A percentile compares a stretch with the other conserved stretches of the same genome.
Evolutionary conservation across 2,113 vertebrate genomes (phyloP).

Genomic region (Stercorarius parasiticus): DNA sequence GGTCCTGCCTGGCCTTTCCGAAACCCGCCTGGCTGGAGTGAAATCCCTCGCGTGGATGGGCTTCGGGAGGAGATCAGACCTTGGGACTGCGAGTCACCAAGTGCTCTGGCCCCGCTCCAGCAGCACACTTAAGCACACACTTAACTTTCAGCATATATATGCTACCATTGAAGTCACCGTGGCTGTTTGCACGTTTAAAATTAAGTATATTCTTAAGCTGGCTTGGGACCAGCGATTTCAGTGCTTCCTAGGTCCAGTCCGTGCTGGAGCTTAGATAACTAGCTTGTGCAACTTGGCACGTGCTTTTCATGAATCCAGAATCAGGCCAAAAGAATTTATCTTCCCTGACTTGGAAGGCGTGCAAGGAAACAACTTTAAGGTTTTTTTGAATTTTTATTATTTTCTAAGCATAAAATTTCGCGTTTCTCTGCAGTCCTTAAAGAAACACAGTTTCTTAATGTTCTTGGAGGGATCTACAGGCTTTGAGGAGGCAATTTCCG

Average conservation of each 20-base stretch:
- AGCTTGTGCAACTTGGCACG: slow-evolving; percentile 4
- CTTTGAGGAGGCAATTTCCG: background rate
- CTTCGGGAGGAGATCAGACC: background rate
- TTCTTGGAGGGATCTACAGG: background rate
- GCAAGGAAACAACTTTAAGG: slow-evolving; percentile 11
- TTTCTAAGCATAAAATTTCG: slow-evolving; percentile 39
- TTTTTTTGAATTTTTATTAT: background rate
- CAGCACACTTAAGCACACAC: slow-evolving; percentile 6
- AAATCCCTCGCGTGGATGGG: background rate
- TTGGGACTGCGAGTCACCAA: background rate
- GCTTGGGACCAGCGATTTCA: slow-evolving; percentile 22
- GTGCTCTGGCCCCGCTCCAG: background rate
- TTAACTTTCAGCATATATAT: background rate
- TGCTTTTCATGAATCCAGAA: slow-evolving; percentile 15
- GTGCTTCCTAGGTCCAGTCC: slow-evolving; percentile 16
- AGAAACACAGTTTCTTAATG: background rate
- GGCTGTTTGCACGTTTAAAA: slow-evolving; percentile 16
- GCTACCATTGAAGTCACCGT: background rate
- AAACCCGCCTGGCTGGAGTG: background rate
- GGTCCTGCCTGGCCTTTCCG: background rate
- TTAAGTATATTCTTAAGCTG: slow-evolving; percentile 40
- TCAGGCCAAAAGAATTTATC: slow-evolving; percentile 13
- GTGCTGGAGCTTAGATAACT: slow-evolving; percentile 38
- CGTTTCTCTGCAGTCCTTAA: background rate
- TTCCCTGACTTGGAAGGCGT: slow-evolving; percentile 35